These are phyloP conservation scores for Cromileptes altivelis DNA, from an alignment of 2,113 vertebrate species.

Conservation along the genomic window DNA sequence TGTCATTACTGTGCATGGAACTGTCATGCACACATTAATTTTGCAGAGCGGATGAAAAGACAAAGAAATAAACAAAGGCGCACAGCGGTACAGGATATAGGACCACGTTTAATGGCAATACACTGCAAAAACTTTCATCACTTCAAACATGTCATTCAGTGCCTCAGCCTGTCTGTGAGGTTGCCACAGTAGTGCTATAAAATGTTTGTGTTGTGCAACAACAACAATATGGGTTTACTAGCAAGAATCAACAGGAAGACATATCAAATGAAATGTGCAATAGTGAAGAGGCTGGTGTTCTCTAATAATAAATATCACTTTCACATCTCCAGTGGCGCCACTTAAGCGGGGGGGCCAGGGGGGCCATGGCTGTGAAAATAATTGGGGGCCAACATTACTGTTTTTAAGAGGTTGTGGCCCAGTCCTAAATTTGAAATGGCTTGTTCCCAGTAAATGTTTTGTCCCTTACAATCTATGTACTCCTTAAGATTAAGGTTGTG, in stretches of 20 bases:
- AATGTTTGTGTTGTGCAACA: constrained; percentile 21
- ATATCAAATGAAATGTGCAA: constrained; percentile 12
- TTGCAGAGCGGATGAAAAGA: constrained; percentile 6
- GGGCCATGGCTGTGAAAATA: too few relatives aligned
- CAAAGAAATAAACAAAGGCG: constrained; percentile 24
- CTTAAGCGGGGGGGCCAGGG: too few relatives aligned
- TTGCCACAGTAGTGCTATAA: constrained; percentile 12
- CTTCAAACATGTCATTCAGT: constrained; percentile 63
- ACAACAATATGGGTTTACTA: constrained; percentile 7
- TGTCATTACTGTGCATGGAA: constrained; percentile 35
- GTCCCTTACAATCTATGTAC: too few relatives aligned
- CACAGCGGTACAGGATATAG: neutral
- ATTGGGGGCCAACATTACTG: too few relatives aligned
- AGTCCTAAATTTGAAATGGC: too few relatives aligned
- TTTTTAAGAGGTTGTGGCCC: too few relatives aligned
- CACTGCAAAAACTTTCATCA: constrained; percentile 66
- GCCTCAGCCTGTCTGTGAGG: constrained; percentile 36
- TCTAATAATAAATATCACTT: neutral
- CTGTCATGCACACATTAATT: constrained; percentile 17
- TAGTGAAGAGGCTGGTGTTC: constrained; percentile 1
- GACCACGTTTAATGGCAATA: constrained; percentile 66
- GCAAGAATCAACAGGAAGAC: constrained; percentile 38
- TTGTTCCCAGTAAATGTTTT: too few relatives aligned
- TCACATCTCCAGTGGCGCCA: neutral
- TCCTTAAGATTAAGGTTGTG: too few relatives aligned